A percentile compares a stretch with the other conserved stretches of the same genome.
Conservation (phyloP, 2,888 invertebrate genomes). For the Drosophila pegasa region DNA sequence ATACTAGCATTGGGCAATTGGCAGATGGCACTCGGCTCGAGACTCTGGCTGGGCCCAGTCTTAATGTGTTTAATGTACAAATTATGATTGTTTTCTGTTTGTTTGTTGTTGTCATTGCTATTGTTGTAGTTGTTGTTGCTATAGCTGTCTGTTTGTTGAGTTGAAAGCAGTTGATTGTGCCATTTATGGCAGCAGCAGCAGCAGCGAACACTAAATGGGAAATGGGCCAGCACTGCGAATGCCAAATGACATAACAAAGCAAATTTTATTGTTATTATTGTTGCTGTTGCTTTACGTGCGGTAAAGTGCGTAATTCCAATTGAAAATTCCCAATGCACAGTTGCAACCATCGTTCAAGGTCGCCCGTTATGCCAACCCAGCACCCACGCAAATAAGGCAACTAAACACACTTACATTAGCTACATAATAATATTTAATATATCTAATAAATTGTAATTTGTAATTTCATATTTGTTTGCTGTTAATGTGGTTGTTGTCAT, state of each 20-base stretch:
- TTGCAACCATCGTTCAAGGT: conserved; percentile 61
- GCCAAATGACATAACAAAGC: conserved; percentile 53
- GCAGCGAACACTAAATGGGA: conserved; percentile 58
- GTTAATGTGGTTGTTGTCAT: conserved; percentile 40
- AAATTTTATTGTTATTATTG: conserved; percentile 11
- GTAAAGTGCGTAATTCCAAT: conserved; percentile 57
- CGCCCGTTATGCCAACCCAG: conserved; percentile 41
- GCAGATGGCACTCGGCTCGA: conserved; percentile 35
- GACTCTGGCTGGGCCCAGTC: conserved; percentile 34
- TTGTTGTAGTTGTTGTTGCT: conserved; percentile 22
- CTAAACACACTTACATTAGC: conserved; percentile 36
- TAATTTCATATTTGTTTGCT: conserved; percentile 20
- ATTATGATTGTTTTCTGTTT: conserved; percentile 57
- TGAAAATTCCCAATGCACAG: conserved; percentile 36
- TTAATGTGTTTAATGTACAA: conserved; percentile 77
- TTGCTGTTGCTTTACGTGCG: conserved; percentile 42
- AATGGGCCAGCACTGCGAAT: conserved; percentile 58
- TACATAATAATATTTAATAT: conserved; percentile 68
- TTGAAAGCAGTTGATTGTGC: conserved; percentile 68
- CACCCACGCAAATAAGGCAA: conserved; percentile 8
- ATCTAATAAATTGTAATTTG: conserved; percentile 64
- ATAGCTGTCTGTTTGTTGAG: conserved; percentile 22
- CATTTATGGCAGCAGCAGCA: conserved; percentile 61
- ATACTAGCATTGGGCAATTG: conserved; percentile 43
- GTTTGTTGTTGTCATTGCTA: conserved; percentile 28